Evolutionary conservation across 2,888 invertebrate genomes (phyloP).

Genomic region (Apamea monoglypha): DNA sequence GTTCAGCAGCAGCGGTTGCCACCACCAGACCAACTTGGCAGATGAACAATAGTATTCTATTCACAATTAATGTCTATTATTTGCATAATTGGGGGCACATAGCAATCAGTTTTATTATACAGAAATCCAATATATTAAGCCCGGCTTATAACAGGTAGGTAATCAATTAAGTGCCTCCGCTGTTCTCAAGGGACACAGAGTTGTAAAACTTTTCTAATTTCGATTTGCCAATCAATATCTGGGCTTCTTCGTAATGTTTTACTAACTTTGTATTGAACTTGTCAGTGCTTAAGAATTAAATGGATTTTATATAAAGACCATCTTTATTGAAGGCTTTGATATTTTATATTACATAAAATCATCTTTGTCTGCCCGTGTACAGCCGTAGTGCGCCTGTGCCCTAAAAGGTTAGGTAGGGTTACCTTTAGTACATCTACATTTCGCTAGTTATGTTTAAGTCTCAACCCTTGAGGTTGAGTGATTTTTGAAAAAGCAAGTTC

Average conservation of each 20-base stretch:
- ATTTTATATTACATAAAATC: neutral
- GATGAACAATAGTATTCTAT: neutral
- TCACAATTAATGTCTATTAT: conserved; percentile 1
- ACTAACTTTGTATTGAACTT: conserved; percentile 29
- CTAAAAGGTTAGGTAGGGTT: neutral
- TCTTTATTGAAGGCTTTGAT: neutral
- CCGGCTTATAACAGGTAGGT: conserved; percentile 16
- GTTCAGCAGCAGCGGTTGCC: neutral
- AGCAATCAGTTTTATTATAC: conserved; percentile 8
- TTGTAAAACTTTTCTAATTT: conserved; percentile 55
- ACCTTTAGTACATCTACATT: neutral
- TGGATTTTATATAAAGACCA: neutral
- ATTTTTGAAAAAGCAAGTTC: too few species aligned
- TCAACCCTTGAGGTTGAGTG: too few species aligned
- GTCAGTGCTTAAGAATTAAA: neutral
- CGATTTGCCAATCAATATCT: conserved; percentile 52
- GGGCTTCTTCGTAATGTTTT: conserved; percentile 20
- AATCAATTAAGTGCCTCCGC: conserved; percentile 26
- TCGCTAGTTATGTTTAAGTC: neutral
- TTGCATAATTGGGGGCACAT: too few species aligned
- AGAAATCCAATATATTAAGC: conserved; percentile 24
- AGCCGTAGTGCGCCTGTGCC: neutral
- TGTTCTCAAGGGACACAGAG: conserved; percentile 19
- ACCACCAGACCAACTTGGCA: neutral
- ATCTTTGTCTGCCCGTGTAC: neutral